A percentile compares a stretch with the other conserved stretches of the same genome.
phyloP scores from a whole-genome alignment of 2,888 invertebrate genomes.

The Drosophila nigritarsus region DNA sequence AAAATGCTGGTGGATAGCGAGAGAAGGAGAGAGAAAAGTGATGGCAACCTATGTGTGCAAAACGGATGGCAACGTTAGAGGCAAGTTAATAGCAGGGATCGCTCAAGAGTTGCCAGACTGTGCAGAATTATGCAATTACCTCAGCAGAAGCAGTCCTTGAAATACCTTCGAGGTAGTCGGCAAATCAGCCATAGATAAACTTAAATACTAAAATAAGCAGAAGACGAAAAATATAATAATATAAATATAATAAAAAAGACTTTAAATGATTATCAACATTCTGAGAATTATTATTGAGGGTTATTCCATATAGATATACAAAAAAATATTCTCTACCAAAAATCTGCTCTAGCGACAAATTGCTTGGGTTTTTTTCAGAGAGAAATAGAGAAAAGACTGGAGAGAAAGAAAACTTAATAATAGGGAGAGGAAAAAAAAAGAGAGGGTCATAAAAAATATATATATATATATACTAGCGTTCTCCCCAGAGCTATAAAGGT shows the following conservation, averaged over 20 bases:
- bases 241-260: not conserved
- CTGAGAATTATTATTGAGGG: no score
- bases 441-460: not conserved
- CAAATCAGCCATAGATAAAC: no score
- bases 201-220: not conserved
- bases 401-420: not conserved
- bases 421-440: not conserved
- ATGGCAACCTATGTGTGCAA: not conserved
- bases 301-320: not conserved
- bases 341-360: not conserved
- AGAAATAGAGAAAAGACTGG: not conserved
- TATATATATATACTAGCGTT: not conserved
- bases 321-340: not conserved
- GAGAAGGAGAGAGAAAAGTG: not conserved
- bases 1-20: not conserved
- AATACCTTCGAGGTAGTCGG: not conserved
- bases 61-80: not conserved
- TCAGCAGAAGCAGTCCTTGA: not conserved
- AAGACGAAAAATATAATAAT: not conserved
- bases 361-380: not conserved
- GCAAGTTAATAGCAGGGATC: not conserved
- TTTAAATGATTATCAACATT: not conserved
- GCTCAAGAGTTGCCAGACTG: not conserved
- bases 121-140: not conserved
- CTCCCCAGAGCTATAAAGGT: not conserved